Conservation (phyloP, 2,113 vertebrate species). For the Gallinago paraguaiae region DNA sequence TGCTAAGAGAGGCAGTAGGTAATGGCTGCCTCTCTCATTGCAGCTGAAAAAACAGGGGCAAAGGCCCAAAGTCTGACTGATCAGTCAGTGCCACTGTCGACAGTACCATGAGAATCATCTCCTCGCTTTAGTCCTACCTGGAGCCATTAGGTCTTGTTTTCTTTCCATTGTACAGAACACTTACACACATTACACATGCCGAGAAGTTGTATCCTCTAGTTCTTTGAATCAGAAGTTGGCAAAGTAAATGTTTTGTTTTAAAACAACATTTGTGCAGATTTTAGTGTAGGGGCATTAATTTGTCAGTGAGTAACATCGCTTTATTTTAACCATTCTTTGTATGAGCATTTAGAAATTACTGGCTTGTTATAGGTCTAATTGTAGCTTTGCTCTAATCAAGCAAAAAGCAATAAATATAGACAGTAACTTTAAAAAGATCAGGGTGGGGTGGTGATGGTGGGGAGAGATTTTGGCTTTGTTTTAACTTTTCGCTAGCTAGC, state of each 20-base stretch:
- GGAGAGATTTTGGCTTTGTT: neutral
- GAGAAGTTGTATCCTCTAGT: neutral
- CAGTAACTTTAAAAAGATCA: neutral
- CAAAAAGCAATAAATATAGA: neutral
- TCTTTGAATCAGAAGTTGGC: constrained; percentile 1
- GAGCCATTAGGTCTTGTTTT: neutral
- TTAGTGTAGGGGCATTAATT: neutral
- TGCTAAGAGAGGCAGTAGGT: neutral
- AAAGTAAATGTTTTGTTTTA: constrained; percentile 8
- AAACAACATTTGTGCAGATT: neutral
- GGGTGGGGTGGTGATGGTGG: neutral
- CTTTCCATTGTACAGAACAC: neutral
- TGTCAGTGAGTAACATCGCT: neutral
- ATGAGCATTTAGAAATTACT: neutral
- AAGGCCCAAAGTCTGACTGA: neutral
- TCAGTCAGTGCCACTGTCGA: neutral
- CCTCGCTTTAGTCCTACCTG: neutral
- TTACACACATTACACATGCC: neutral
- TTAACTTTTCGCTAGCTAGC: constrained; percentile 13
- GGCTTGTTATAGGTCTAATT: neutral
- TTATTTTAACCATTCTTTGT: neutral
- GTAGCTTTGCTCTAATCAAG: constrained; percentile 3
- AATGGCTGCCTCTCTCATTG: neutral
- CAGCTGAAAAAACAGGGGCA: neutral
- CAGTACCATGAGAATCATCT: neutral